These are phyloP conservation scores for Tubulanus polymorphus DNA, from an alignment of 2,888 invertebrate genomes.

Conservation along the genomic window DNA sequence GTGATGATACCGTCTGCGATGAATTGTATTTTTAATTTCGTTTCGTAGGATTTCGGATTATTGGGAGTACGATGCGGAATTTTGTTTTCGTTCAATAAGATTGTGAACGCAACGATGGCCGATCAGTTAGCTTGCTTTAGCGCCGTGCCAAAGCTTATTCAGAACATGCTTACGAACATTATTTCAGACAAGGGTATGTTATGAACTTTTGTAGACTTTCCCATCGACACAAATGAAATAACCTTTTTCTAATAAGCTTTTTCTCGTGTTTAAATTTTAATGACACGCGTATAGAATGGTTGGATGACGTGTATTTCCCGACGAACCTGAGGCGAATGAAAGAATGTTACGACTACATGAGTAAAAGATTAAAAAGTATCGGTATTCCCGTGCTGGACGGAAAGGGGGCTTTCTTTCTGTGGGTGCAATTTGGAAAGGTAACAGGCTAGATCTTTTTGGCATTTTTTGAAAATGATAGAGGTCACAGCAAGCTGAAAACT, in stretches of 20 bases:
- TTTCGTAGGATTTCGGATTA: constrained; percentile 32
- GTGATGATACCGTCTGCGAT: too few relatives aligned
- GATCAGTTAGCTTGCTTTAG: constrained; percentile 19
- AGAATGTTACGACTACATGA: constrained; percentile 8
- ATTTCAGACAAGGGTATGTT: constrained; percentile 22
- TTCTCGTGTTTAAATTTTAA: too few relatives aligned
- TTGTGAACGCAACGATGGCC: too few relatives aligned
- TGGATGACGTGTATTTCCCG: constrained; percentile 22
- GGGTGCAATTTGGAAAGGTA: constrained; percentile 29
- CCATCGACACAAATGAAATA: too few relatives aligned
- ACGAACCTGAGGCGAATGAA: constrained; percentile 15
- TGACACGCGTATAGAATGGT: constrained; percentile 20
- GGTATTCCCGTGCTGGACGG: constrained; percentile 23
- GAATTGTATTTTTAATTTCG: too few relatives aligned
- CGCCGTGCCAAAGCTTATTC: constrained; percentile 20
- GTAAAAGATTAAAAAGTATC: constrained; percentile 16
- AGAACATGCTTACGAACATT: constrained; percentile 17
- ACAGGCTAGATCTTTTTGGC: too few relatives aligned
- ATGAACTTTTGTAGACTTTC: too few relatives aligned
- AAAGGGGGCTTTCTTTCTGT: constrained; percentile 31
- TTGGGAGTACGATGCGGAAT: constrained; percentile 36
- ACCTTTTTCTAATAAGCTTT: too few relatives aligned
- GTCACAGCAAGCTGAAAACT: too few relatives aligned
- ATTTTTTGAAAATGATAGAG: constrained; percentile 16
- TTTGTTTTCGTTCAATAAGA: constrained; percentile 26